Conservation (phyloP, 2,113 vertebrate genomes). For the Lasiurus cinereus region DNA sequence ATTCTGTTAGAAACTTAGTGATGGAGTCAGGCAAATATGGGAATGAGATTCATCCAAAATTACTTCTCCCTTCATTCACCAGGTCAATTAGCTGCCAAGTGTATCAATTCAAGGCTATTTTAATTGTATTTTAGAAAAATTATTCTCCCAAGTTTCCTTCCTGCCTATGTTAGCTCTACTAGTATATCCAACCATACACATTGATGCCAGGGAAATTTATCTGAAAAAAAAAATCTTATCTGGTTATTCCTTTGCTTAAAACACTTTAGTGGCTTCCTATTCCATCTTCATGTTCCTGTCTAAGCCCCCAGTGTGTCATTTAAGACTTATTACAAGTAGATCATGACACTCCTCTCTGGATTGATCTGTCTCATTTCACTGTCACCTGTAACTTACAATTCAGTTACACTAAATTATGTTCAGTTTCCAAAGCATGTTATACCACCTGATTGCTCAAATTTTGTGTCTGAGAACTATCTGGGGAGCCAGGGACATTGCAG, state of each 20-base stretch:
- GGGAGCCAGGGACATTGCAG: not conserved
- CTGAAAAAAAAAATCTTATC: not conserved
- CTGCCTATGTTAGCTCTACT: not conserved
- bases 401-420: not conserved
- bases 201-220: not conserved
- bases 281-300: not conserved
- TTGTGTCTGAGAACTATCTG: not conserved
- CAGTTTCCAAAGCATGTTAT: not conserved
- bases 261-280: not conserved
- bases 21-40: not conserved
- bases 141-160: not conserved
- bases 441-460: not conserved
- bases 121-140: constrained; percentile 19
- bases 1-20: not conserved
- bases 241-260: not conserved
- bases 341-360: not conserved
- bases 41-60: not conserved
- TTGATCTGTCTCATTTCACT: not conserved
- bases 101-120: not conserved
- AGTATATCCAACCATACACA: not conserved
- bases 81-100: not conserved
- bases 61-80: not conserved
- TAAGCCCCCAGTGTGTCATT: not conserved
- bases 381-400: not conserved
- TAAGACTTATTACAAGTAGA: not conserved